Percentiles rank a stretch among this genome's conserved stretches.
These are phyloP conservation scores for Steinernema scapterisci DNA, from an alignment of 2,888 invertebrate species.

Conservation along the genomic window DNA sequence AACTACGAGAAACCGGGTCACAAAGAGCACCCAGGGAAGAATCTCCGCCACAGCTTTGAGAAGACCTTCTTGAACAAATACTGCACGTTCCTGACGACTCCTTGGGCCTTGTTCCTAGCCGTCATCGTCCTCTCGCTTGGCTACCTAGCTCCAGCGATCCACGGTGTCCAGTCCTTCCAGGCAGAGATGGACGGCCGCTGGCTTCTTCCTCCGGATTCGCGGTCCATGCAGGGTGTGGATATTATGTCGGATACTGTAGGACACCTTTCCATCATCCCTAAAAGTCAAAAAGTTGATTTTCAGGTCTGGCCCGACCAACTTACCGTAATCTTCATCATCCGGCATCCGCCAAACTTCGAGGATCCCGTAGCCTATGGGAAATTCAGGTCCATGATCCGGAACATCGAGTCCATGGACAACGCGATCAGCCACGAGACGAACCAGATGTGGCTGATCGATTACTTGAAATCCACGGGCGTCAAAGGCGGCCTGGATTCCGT, in stretches of 20 bases:
- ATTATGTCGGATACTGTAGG: constrained; percentile 17
- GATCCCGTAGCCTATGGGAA: background rate
- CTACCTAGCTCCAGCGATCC: constrained; percentile 11
- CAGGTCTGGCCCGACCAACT: constrained; percentile 26
- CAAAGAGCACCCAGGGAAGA: constrained; percentile 6
- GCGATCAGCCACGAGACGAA: constrained; percentile 44
- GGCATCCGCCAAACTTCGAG: constrained; percentile 6
- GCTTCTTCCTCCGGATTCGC: constrained; percentile 9
- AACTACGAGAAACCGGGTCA: constrained; percentile 11
- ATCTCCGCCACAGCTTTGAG: background rate
- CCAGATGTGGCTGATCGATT: constrained; percentile 56
- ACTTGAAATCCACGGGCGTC: constrained; percentile 38
- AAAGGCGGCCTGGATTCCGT: background rate
- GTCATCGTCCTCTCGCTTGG: constrained; percentile 14
- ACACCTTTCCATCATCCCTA: background rate
- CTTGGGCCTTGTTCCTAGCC: constrained; percentile 3
- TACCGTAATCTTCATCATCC: constrained; percentile 9
- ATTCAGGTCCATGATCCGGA: constrained; percentile 19
- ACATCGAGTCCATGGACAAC: constrained; percentile 42
- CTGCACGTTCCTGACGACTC: constrained; percentile 5
- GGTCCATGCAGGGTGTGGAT: constrained; percentile 9
- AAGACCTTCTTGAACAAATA: constrained; percentile 2
- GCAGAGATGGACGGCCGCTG: constrained; percentile 12
- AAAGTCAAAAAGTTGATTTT: background rate
- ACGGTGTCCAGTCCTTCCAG: background rate